phyloP scores from a whole-genome alignment of 2,113 vertebrate species.

The Vicugna pacos region DNA sequence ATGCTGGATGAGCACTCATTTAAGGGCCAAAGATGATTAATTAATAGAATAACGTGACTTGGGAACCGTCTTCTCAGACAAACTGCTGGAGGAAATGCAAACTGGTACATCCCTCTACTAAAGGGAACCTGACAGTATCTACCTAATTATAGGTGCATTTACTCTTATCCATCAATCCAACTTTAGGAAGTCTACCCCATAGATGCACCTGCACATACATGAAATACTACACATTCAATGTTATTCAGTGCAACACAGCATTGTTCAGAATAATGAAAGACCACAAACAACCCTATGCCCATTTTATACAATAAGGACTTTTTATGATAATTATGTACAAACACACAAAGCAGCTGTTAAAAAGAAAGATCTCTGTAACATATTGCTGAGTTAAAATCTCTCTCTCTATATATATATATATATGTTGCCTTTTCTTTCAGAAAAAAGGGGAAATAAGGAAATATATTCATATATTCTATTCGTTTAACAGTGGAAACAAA shows the following conservation, averaged over 20 bases:
- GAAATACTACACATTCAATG: not conserved
- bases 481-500: not conserved
- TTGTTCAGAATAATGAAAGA: not conserved
- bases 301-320: not conserved
- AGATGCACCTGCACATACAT: not conserved
- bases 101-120: not conserved
- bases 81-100: conserved; percentile 3
- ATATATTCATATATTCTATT: not conserved
- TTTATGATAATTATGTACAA: not conserved
- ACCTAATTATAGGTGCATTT: not conserved
- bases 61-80: not conserved
- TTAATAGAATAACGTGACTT: not conserved
- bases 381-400: not conserved
- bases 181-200: not conserved
- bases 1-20: not conserved
- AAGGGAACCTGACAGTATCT: not conserved
- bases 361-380: not conserved
- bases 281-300: not conserved
- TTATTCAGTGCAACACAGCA: not conserved
- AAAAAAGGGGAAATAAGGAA: not conserved
- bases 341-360: not conserved
- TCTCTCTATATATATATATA: not conserved
- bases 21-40: not conserved
- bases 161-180: not conserved
- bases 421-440: not conserved